Evolutionary conservation across 2,888 invertebrate species (phyloP).

Genomic region (Agonopterix arenella): DNA sequence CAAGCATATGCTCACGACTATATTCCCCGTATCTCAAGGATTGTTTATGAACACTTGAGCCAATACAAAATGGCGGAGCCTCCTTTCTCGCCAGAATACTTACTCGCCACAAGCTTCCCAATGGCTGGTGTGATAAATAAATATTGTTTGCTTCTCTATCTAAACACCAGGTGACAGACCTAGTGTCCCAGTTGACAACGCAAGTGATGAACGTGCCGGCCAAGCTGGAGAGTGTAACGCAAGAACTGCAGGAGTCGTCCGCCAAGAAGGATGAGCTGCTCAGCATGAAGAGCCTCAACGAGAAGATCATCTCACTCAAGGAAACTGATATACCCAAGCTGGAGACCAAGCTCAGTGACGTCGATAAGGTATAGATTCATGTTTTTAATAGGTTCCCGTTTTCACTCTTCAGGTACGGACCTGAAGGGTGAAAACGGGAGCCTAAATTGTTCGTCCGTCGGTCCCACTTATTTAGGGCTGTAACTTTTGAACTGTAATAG

Average conservation of each 20-base stretch:
- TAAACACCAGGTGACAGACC: slow-evolving; percentile 60
- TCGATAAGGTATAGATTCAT: slow-evolving; percentile 49
- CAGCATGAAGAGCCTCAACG: slow-evolving; percentile 81
- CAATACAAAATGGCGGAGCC: too few species aligned
- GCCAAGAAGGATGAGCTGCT: slow-evolving; percentile 81
- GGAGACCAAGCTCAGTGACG: slow-evolving; percentile 66
- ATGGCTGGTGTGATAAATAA: too few species aligned
- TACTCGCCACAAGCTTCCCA: too few species aligned
- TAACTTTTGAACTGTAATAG: too few species aligned
- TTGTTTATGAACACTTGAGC: too few species aligned
- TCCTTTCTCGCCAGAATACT: too few species aligned
- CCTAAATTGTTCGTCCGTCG: too few species aligned
- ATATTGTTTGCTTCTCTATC: neutral
- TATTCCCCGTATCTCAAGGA: too few species aligned
- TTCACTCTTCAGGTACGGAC: too few species aligned
- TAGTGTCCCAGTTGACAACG: slow-evolving; percentile 78
- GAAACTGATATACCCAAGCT: slow-evolving; percentile 80
- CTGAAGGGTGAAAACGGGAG: too few species aligned
- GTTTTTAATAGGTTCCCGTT: neutral
- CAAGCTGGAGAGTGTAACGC: slow-evolving; percentile 78
- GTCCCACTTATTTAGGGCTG: too few species aligned
- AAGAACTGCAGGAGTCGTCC: slow-evolving; percentile 79
- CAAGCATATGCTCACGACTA: too few species aligned
- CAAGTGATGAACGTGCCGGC: slow-evolving; percentile 83
- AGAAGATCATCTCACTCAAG: slow-evolving; percentile 78